phyloP scores from a whole-genome alignment of 2,797 vertebrate species.

The Sebastes flavidus region DNA sequence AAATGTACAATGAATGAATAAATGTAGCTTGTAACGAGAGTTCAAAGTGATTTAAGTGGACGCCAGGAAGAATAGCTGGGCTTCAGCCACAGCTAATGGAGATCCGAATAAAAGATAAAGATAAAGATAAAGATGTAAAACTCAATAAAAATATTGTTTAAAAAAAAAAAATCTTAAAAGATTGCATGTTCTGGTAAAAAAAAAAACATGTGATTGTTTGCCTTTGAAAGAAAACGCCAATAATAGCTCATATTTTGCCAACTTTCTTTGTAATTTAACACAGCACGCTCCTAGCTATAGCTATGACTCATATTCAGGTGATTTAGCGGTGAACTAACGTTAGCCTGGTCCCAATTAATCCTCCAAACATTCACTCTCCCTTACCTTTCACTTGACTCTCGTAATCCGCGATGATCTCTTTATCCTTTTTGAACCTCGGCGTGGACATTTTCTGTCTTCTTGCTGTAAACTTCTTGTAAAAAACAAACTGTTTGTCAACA shows the following conservation, averaged over 20 bases:
- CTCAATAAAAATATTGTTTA: too few relatives aligned
- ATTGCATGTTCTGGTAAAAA: not conserved
- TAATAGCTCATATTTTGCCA: not conserved
- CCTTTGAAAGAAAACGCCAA: not conserved
- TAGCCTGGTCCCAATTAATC: conserved; percentile 17
- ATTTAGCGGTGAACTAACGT: conserved; percentile 8
- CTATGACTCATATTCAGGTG: conserved; percentile 44
- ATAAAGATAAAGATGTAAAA: too few relatives aligned
- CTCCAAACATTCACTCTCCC: conserved; percentile 5
- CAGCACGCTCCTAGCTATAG: not conserved
- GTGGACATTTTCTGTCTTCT: conserved; percentile 88
- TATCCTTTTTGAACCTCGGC: conserved; percentile 97
- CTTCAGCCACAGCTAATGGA: too few relatives aligned
- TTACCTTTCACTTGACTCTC: conserved; percentile 99
- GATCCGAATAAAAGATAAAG: too few relatives aligned
- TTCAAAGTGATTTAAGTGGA: too few relatives aligned
- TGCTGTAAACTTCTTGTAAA: conserved; percentile 59
- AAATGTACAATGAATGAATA: too few relatives aligned
- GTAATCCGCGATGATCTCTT: conserved; percentile 97
- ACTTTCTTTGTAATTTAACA: not conserved
- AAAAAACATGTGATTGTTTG: not conserved
- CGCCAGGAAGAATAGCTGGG: too few relatives aligned
- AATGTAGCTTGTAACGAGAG: too few relatives aligned
- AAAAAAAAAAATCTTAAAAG: not conserved
- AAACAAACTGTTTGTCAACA: conserved; percentile 68